A percentile compares a stretch with the other conserved stretches of the same genome.
phyloP scores from a whole-genome alignment of 1,140 invertebrate genomes.

The Pectinophora gossypiella region DNA sequence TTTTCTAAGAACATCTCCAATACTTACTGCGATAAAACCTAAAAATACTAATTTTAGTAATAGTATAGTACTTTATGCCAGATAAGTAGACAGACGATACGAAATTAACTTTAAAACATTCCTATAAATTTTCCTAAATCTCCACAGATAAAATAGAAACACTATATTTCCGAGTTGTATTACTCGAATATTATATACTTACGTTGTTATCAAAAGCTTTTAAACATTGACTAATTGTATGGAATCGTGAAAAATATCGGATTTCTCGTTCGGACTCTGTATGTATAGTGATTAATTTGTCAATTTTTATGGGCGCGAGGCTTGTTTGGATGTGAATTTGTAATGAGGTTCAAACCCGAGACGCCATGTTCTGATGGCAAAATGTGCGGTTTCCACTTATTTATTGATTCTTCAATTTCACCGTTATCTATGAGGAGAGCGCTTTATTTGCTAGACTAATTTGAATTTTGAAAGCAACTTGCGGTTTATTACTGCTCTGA shows the following conservation, averaged over 20 bases:
- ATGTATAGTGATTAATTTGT: slow-evolving; percentile 19
- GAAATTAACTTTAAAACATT: no score
- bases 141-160: background rate
- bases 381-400: slow-evolving; percentile 5
- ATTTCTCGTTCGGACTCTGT: slow-evolving; percentile 4
- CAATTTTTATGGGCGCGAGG: slow-evolving; percentile 14
- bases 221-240: slow-evolving; percentile 20
- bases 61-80: no score
- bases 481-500: background rate
- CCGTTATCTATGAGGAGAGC: background rate
- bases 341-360: slow-evolving; percentile 17
- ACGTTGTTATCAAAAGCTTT: slow-evolving; percentile 7
- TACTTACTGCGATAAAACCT: no score
- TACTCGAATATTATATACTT: background rate
- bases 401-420: background rate
- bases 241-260: slow-evolving; percentile 13
- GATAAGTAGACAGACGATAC: no score
- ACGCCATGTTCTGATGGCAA: slow-evolving; percentile 10
- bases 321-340: slow-evolving; percentile 16
- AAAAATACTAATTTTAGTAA: no score
- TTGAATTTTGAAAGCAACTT: background rate
- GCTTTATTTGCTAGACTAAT: background rate
- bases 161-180: slow-evolving; percentile 1
- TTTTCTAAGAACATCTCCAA: no score
- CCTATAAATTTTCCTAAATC: slow-evolving; percentile 1